Base-by-base conservation (phyloP, 2,113 vertebrate species). In the Myiozetetes cayanensis region DNA sequence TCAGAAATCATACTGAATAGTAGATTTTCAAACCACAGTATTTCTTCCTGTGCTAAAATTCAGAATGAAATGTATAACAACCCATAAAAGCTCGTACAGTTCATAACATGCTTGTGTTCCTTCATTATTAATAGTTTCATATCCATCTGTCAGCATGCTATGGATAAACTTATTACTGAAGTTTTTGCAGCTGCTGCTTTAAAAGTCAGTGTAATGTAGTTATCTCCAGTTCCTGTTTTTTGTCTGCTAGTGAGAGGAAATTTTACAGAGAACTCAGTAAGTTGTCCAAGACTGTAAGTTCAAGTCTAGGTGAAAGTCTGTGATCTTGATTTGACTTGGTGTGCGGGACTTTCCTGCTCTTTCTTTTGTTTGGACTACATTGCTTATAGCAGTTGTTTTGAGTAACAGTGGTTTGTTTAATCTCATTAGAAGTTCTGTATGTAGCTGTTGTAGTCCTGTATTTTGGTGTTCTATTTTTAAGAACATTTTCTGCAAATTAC, bases 71-170 rank as follows among this genome's bases (percentile, higher is more conserved):
- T 65, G 43, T 87, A 80, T 89, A 87, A 76, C 67, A 67, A 83
- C 72, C 84, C 62, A 68, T 85, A 79, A 92, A 97, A 76, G 62
- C 76, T 74, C 87, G n/a, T 67, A 68, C 6, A 24, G 56, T 85
- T 93, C 74, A 39, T 96, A 89, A 94, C 67, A 67, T 75, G 78
- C 87, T 95, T 90, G 67, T 3, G 28, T 97, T 95, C 77, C 67
- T 96, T 94, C 84, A 71, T 93, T 88, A 92, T 95, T 96, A 95
- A 73, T 91, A 71, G 50, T 75, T 92, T 88, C 39, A 46, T 67
- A 59, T 94, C 46, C 63, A 76, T 96, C 81, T 94, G 85, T 94
- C 89, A 90, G 41, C 53, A 16, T 68, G 76, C 71, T 91, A 30
- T 88, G 73, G 72, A 73, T 91, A 72, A 96, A 70, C 37, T 74